These are phyloP conservation scores for Agrotis exclamationis DNA, from an alignment of 2,888 invertebrate genomes.

Conservation along the genomic window DNA sequence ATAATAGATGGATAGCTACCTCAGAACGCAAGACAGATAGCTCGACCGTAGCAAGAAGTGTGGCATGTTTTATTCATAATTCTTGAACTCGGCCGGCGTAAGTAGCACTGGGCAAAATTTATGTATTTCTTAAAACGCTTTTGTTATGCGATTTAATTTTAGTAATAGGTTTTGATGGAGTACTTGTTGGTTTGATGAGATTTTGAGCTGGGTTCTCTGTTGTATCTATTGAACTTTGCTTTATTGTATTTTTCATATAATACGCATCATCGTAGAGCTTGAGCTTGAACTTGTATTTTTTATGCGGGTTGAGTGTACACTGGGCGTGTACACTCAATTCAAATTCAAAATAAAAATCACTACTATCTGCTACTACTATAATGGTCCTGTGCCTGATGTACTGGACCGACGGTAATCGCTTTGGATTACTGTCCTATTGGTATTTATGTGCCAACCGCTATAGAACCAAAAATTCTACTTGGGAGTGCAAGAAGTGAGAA, in stretches of 20 bases:
- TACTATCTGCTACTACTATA: background rate
- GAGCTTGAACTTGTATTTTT: no score
- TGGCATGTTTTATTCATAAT: conserved; percentile 77
- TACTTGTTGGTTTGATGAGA: conserved; percentile 18
- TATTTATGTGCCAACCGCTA: no score
- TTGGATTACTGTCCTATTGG: no score
- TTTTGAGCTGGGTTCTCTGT: background rate
- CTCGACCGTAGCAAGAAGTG: conserved; percentile 64
- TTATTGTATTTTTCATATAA: no score
- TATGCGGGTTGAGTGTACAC: no score
- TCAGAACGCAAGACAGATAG: conserved; percentile 72
- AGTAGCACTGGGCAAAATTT: conserved; percentile 66
- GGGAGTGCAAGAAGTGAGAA: no score
- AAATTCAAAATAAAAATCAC: no score
- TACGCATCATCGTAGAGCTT: no score
- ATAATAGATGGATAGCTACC: conserved; percentile 65
- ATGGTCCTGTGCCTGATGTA: background rate
- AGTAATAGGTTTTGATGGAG: conserved; percentile 58
- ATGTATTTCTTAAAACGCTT: conserved; percentile 75
- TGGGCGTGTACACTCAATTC: no score
- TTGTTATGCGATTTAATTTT: conserved; percentile 71
- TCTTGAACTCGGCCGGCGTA: conserved; percentile 54
- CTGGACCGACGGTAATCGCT: no score
- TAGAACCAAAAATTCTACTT: no score
- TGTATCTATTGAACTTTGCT: no score